Base-by-base conservation (phyloP, 64 coral and sea anemone species). In the Actinia tenebrosa region DNA sequence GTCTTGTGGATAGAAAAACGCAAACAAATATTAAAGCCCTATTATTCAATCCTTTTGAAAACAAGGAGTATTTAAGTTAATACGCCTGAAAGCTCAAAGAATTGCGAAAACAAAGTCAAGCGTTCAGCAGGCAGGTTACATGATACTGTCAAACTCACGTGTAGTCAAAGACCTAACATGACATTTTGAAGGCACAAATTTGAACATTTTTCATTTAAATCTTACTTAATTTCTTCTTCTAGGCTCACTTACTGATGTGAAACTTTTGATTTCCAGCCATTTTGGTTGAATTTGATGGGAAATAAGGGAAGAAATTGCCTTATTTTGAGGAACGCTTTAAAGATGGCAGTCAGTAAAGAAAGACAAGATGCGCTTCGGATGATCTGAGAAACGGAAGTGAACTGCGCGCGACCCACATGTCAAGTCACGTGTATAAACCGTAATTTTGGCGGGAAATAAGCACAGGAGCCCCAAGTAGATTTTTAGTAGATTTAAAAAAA, bases 231-330 rank as follows among this genome's bases (percentile, higher is more conserved):
- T 30, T 13, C 10, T 42, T 16, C 10, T 3, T 42, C 26, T 14
- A 75, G 14, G 69, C 26, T 27, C 10, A 75, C 69, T 75, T 75
- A 75, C 69, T 75, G n/a, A 75, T 75, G 13, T 75, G 69, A 14
- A 75, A 75, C 26, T 75, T 75, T 42, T 75, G 69, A 75, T 9
- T 25, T 75, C 23, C 69, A 75, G 69, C 69, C 69, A 75, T 75
- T 75, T 1, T 75, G 69, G 26, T 75, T 42, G 69, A 30, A 75
- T 75, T 25, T 75, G 69, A 37, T 2, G 69, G 25, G 42, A 75
- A 75, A 75, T 15, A 26, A 75, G 10, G 69, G 22, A 42, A 75
- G 1, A 75, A 43, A 14, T 75, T 1, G 69, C 15, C 25, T 43
- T 75, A 26, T 30, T 43, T 75, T 75, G 27, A 27, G 26, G 4